Base-by-base conservation (phyloP, 2,113 vertebrate species). In the Panthera tigris region DNA sequence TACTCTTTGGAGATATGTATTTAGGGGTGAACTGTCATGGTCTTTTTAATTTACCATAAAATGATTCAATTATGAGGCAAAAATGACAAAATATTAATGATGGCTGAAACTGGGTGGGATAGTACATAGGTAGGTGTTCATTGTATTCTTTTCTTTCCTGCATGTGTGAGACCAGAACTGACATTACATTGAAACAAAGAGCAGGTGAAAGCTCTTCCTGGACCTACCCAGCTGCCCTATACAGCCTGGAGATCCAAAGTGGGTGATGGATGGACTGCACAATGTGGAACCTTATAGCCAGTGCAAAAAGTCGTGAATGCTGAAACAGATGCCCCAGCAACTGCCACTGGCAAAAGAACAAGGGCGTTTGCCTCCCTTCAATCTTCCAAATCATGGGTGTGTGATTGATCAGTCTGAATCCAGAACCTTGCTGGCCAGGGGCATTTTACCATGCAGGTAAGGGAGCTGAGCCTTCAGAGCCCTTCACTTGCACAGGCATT, bases 1-100 rank as follows among this genome's bases (percentile, higher is more conserved):
- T 94, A 16, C 68, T 82, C 79, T 74, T 83, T 36, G 63, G 74
- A 71, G 23, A 63, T 8, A 93, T 23, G 55, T 65, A 6, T 91
- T 82, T 71, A 8, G 27, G 50, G 63, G 36, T 48, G 8, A 95
- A 80, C n/a, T 80, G n/a, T 76, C 71, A 48, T 11, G 48, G 79
- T 73, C 16, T 96, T 93, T 94, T 94, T 6, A 93, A 85, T 85
- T 88, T 94, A 93, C 86, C 88, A 21, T 39, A 50, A 80, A 87
- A 79, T 89, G 52, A 81, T 94, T 83, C 25, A 36, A 27, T 94
- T 57, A 88, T 18, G 50, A 93, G 41, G 29, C 63, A 57, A 66
- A 87, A 80, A 73, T 15, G 33, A 48, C 61, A 82, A 83, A 84
- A 78, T 91, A 74, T 52, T 79, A 84, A 27, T 71, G 57, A 65